Evolutionary conservation across 2,888 invertebrate species (phyloP).

Genomic region (Endotricha flammealis): DNA sequence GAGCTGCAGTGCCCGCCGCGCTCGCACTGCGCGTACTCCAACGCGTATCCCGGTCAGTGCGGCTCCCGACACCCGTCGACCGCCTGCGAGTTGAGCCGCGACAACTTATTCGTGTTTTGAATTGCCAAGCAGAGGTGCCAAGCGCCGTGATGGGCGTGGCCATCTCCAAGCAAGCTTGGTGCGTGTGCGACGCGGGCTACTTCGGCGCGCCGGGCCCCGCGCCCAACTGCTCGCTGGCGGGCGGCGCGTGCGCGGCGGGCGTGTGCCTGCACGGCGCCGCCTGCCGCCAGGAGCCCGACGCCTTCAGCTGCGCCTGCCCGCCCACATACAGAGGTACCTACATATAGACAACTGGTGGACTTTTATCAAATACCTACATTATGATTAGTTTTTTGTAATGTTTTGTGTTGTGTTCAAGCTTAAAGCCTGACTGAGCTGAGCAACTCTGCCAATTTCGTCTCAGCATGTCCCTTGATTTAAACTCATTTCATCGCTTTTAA

Average conservation of each 20-base stretch:
- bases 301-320: slow-evolving; percentile 84
- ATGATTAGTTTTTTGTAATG: too few species aligned
- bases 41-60: slow-evolving; percentile 4
- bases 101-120: too few species aligned
- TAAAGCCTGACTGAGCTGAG: too few species aligned
- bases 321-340: slow-evolving; percentile 85
- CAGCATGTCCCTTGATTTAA: too few species aligned
- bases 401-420: too few species aligned
- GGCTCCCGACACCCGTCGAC: too few species aligned
- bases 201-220: slow-evolving; percentile 60
- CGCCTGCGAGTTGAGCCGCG: too few species aligned
- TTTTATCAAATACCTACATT: too few species aligned
- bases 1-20: slow-evolving; percentile 79
- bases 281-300: slow-evolving; percentile 76
- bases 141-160: slow-evolving; percentile 43
- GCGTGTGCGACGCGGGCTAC: slow-evolving; percentile 82
- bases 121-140: slow-evolving; percentile 35
- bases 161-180: slow-evolving; percentile 62
- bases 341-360: too few species aligned
- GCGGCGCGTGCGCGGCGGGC: slow-evolving; percentile 80
- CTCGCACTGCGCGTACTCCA: slow-evolving; percentile 79
- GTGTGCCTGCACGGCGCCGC: slow-evolving; percentile 87
- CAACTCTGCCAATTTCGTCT: too few species aligned
- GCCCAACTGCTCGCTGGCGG: slow-evolving; percentile 54
- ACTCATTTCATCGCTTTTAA: too few species aligned